Evolutionary conservation across 37 sponge, comb jelly and placozoan species (phyloP).

Genomic region (Amphimedon queenslandica): DNA sequence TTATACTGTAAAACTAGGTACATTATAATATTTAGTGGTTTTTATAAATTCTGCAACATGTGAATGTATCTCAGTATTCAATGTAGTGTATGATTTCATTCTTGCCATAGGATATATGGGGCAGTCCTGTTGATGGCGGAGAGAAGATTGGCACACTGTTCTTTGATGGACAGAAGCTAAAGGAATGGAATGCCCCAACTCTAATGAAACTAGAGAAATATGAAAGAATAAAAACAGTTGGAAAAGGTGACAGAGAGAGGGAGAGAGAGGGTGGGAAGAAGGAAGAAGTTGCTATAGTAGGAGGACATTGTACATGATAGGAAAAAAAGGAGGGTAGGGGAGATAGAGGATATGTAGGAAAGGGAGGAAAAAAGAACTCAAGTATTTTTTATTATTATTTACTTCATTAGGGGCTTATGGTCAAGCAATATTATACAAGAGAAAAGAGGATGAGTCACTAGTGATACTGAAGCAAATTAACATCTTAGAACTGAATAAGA

Average conservation of each 20-base stretch:
- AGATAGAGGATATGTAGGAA: no score
- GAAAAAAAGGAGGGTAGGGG: background rate
- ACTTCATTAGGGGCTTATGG: constrained; percentile 95
- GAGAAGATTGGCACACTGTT: constrained; percentile 64
- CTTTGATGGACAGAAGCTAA: constrained; percentile 69
- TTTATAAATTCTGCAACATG: constrained; percentile 28
- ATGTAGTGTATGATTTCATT: no score
- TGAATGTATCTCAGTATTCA: constrained; percentile 29
- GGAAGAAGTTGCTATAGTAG: no score
- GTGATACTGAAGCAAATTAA: constrained; percentile 97
- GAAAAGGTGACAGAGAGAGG: constrained; percentile 65
- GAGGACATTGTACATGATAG: background rate
- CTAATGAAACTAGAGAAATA: constrained; percentile 51
- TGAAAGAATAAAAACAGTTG: constrained; percentile 76
- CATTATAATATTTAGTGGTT: no score
- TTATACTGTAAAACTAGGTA: no score
- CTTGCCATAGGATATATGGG: constrained; percentile 5
- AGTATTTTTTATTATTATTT: background rate
- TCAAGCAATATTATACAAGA: constrained; percentile 89
- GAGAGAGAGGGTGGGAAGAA: no score
- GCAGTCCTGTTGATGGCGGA: background rate
- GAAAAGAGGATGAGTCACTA: constrained; percentile 88
- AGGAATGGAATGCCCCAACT: constrained; percentile 65
- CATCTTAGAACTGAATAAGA: constrained; percentile 75
- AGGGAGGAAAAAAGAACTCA: background rate